Evolutionary conservation across 2,888 invertebrate species (phyloP).

Genomic region (Lithophane leautieri): DNA sequence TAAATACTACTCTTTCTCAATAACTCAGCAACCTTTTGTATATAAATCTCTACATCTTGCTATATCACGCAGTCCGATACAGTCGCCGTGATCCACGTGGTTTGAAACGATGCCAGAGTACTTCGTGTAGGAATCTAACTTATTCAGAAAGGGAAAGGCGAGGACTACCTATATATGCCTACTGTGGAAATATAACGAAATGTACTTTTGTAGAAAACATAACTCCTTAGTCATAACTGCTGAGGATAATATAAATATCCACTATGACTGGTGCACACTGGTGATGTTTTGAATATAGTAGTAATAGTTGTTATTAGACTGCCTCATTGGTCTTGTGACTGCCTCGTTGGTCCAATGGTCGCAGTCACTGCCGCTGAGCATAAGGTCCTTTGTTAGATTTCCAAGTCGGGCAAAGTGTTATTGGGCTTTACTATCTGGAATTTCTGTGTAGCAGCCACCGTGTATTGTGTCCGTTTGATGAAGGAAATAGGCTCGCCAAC

Average conservation of each 20-base stretch:
- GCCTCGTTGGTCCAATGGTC: too few relatives aligned
- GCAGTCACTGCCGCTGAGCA: too few relatives aligned
- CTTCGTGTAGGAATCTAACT: slow-evolving; percentile 42
- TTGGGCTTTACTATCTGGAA: too few relatives aligned
- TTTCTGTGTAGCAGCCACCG: too few relatives aligned
- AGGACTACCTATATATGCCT: neutral
- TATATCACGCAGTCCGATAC: neutral
- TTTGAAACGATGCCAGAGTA: slow-evolving; percentile 50
- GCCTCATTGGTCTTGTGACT: too few relatives aligned
- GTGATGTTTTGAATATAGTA: too few relatives aligned
- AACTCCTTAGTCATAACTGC: neutral
- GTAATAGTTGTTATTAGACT: too few relatives aligned
- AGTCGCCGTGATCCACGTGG: slow-evolving; percentile 6
- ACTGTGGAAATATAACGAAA: slow-evolving; percentile 4
- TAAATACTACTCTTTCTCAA: neutral
- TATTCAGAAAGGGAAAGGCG: slow-evolving; percentile 47
- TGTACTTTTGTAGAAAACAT: slow-evolving; percentile 15
- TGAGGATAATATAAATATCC: neutral
- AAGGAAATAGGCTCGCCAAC: too few relatives aligned
- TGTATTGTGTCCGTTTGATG: too few relatives aligned
- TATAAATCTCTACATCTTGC: neutral
- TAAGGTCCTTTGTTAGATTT: too few relatives aligned
- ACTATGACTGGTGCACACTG: neutral
- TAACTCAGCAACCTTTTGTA: neutral
- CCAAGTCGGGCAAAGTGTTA: too few relatives aligned